Evolutionary conservation across 2,888 invertebrate genomes (phyloP).

Genomic region (Craniophora ligustri): DNA sequence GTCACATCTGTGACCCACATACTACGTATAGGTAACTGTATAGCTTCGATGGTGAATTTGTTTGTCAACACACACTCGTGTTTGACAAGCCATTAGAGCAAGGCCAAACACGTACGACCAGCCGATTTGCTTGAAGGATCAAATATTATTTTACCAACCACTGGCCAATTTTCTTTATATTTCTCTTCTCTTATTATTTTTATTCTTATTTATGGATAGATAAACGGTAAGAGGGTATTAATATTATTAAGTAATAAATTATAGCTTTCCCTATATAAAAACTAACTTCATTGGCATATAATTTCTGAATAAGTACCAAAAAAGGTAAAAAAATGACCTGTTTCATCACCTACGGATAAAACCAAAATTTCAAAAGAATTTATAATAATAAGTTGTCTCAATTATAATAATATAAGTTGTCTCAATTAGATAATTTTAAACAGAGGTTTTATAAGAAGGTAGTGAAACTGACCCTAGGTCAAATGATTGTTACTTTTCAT

Average conservation of each 20-base stretch:
- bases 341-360: too few species aligned
- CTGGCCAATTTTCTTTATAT: conserved; percentile 40
- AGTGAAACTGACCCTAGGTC: too few species aligned
- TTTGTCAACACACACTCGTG: conserved; percentile 73
- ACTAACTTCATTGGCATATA: too few species aligned
- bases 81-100: conserved; percentile 82
- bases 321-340: too few species aligned
- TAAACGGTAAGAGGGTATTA: conserved; percentile 13
- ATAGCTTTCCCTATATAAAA: conserved; percentile 1
- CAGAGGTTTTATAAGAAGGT: too few species aligned
- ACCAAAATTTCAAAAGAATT: too few species aligned
- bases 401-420: too few species aligned
- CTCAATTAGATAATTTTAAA: too few species aligned
- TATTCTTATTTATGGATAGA: conserved; percentile 34
- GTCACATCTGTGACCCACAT: conserved; percentile 58
- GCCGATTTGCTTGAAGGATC: conserved; percentile 38
- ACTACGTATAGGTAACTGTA: conserved; percentile 58
- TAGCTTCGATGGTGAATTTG: conserved; percentile 60
- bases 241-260: conserved; percentile 13
- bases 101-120: conserved; percentile 58
- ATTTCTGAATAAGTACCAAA: too few species aligned
- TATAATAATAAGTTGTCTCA: too few species aligned
- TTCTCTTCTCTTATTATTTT: too few species aligned
- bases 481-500: too few species aligned
- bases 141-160: conserved; percentile 45